A percentile compares a stretch with the other conserved stretches of the same genome.
These are phyloP conservation scores for Drosophila orosa DNA, from an alignment of 1,140 invertebrate species.

Conservation along the genomic window DNA sequence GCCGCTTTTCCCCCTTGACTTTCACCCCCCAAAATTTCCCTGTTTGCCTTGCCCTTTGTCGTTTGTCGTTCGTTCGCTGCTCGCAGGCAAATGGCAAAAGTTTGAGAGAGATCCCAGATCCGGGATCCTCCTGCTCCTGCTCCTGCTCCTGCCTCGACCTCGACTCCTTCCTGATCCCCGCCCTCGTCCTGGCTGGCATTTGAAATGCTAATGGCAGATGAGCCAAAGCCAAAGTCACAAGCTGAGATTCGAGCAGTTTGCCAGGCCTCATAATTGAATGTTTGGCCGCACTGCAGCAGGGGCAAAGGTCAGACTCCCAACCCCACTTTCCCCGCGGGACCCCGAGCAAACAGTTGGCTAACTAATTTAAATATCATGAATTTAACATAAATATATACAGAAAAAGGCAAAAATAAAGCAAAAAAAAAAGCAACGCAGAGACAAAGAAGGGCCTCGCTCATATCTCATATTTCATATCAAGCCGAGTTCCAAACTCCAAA, in stretches of 20 bases:
- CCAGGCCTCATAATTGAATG: conserved; percentile 71
- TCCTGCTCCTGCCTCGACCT: neutral
- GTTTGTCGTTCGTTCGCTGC: conserved; percentile 48
- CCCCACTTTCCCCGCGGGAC: conserved; percentile 9
- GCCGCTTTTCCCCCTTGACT: neutral
- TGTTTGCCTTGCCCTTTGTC: conserved; percentile 66
- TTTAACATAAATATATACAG: conserved; percentile 70
- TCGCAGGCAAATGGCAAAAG: conserved; percentile 72
- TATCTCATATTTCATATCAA: conserved; percentile 58
- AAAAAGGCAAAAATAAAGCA: conserved; percentile 21
- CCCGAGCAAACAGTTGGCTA: conserved; percentile 64
- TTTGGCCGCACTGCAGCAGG: conserved; percentile 62
- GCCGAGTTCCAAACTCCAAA: conserved; percentile 20
- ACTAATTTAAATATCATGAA: conserved; percentile 82
- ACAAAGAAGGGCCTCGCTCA: conserved; percentile 10
- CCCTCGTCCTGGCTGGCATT: conserved; percentile 16
- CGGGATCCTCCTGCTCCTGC: neutral
- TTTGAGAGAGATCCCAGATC: conserved; percentile 41
- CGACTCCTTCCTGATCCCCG: neutral
- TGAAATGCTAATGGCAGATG: conserved; percentile 70
- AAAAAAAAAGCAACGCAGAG: conserved; percentile 5
- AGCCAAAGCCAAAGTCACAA: conserved; percentile 17
- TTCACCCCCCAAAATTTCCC: conserved; percentile 17
- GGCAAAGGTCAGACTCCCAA: conserved; percentile 7
- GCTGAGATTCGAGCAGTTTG: conserved; percentile 13